These are phyloP conservation scores for Chrysopilus asiliformis DNA, from an alignment of 2,888 invertebrate genomes.

Conservation along the genomic window DNA sequence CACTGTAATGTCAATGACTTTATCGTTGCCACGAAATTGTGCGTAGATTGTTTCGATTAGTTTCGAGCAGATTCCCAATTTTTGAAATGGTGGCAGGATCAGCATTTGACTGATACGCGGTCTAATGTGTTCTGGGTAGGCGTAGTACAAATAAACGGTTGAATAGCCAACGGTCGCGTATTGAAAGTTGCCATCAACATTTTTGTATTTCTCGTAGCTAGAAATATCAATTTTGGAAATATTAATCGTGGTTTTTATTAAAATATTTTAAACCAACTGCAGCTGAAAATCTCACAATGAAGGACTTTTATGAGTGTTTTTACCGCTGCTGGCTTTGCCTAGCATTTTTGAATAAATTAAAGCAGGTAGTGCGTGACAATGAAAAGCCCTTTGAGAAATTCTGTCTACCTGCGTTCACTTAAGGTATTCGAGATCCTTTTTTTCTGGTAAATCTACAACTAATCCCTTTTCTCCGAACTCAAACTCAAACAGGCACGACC, in stretches of 20 bases:
- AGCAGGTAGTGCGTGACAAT: too few species aligned
- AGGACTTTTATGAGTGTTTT: too few species aligned
- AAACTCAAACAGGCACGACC: too few species aligned
- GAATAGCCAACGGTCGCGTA: slow-evolving; percentile 78
- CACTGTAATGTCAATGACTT: slow-evolving; percentile 53
- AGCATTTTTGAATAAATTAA: too few species aligned
- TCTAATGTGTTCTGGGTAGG: slow-evolving; percentile 74
- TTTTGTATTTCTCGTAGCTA: slow-evolving; percentile 58
- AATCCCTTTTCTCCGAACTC: too few species aligned
- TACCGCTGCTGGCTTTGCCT: too few species aligned
- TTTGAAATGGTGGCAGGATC: slow-evolving; percentile 83
- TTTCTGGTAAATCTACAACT: too few species aligned
- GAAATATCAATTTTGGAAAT: slow-evolving; percentile 2
- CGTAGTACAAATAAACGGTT: slow-evolving; percentile 89
- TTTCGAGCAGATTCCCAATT: slow-evolving; percentile 68
- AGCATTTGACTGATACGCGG: slow-evolving; percentile 89
- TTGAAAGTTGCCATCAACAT: slow-evolving; percentile 42
- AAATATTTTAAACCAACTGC: background rate
- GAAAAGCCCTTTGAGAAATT: too few species aligned
- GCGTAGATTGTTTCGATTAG: slow-evolving; percentile 47
- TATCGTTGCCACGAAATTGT: slow-evolving; percentile 39
- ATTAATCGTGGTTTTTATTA: background rate
- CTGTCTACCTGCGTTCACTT: too few species aligned
- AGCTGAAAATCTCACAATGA: too few species aligned
- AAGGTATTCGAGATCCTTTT: too few species aligned